Evolutionary conservation across 2,888 invertebrate species (phyloP).

Genomic region (Amphipyra tragopoginis): DNA sequence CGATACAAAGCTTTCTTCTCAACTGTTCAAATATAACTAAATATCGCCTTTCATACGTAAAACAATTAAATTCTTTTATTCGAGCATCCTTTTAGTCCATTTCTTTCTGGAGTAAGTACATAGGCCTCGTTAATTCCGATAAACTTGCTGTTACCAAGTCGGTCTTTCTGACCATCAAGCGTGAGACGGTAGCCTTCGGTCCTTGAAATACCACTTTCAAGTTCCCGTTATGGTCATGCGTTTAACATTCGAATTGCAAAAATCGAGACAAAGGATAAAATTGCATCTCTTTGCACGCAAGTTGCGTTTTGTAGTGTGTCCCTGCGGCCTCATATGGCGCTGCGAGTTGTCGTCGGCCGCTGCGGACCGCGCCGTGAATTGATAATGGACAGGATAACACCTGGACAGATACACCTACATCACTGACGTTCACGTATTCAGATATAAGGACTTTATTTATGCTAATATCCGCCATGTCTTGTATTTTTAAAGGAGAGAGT

Average conservation of each 20-base stretch:
- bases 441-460: slow-evolving; percentile 47
- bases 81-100: slow-evolving; percentile 1
- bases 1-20: slow-evolving; percentile 4
- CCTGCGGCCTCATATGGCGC: slow-evolving; percentile 51
- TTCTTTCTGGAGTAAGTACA: slow-evolving; percentile 7
- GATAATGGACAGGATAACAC: slow-evolving; percentile 83
- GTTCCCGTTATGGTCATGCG: slow-evolving; percentile 66
- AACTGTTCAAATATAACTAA: slow-evolving; percentile 37
- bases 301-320: slow-evolving; percentile 49
- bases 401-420: slow-evolving; percentile 72
- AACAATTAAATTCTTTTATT: slow-evolving; percentile 5
- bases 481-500: slow-evolving; percentile 19
- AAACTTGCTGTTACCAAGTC: slow-evolving; percentile 21
- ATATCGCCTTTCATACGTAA: slow-evolving; percentile 8
- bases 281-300: slow-evolving; percentile 65
- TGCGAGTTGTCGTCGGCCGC: slow-evolving; percentile 45
- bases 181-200: slow-evolving; percentile 42
- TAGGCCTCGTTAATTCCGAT: neutral
- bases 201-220: slow-evolving; percentile 66
- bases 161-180: slow-evolving; percentile 22
- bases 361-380: slow-evolving; percentile 71
- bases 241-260: slow-evolving; percentile 64
- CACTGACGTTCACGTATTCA: slow-evolving; percentile 44
- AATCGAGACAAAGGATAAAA: slow-evolving; percentile 64
- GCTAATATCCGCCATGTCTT: slow-evolving; percentile 26